Conservation (phyloP, 2,888 invertebrate species). For the Habrosyne pyritoides region DNA sequence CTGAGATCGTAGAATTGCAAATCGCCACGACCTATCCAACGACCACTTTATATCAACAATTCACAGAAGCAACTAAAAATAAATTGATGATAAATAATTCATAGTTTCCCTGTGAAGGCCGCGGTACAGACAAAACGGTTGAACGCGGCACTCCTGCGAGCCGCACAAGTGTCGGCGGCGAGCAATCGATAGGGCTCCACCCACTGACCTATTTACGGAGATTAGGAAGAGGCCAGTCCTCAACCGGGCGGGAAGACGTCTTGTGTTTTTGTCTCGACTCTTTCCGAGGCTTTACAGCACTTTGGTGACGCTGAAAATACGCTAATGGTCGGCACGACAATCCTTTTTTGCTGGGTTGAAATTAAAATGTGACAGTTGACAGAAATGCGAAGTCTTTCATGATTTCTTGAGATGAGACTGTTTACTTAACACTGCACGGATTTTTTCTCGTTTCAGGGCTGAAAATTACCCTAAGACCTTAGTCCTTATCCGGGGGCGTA, state of each 20-base stretch:
- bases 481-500: no score
- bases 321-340: constrained; percentile 7
- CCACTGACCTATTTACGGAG: constrained; percentile 73
- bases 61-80: constrained; percentile 8
- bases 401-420: not conserved
- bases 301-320: not conserved
- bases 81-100: constrained; percentile 39
- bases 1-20: no score
- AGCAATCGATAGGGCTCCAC: constrained; percentile 77
- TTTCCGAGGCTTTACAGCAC: constrained; percentile 29
- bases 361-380: not conserved
- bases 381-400: not conserved
- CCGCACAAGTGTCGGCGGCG: constrained; percentile 55
- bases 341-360: constrained; percentile 1
- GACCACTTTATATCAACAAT: constrained; percentile 12
- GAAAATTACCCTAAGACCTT: no score
- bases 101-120: constrained; percentile 36
- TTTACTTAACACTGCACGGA: not conserved
- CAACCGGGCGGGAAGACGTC: constrained; percentile 17
- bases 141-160: constrained; percentile 52
- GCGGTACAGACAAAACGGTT: constrained; percentile 19
- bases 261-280: constrained; percentile 44
- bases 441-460: not conserved
- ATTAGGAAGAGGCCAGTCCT: constrained; percentile 49
- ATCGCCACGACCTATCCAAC: no score